These are phyloP conservation scores for Hozukius guyotensis DNA, from an alignment of 2,797 vertebrate genomes.

Conservation along the genomic window DNA sequence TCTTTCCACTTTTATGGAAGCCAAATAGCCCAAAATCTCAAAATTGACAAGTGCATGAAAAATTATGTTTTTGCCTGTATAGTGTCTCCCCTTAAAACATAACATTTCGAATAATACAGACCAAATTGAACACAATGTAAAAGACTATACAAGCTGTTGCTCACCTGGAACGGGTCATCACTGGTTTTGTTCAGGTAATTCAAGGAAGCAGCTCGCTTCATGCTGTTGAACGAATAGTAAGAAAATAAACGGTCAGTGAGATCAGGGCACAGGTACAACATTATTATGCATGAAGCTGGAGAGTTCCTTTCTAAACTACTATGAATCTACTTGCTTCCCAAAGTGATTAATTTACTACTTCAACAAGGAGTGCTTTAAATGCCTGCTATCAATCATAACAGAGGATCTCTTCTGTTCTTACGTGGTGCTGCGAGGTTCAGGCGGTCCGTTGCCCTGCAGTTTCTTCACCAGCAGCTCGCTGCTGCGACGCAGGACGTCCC, in stretches of 20 bases:
- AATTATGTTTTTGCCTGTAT: no score
- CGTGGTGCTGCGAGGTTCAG: constrained; percentile 86
- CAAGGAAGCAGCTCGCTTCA: constrained; percentile 94
- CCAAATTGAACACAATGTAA: not conserved
- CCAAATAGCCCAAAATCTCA: no score
- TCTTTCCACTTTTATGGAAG: no score
- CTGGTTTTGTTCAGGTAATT: constrained; percentile 93
- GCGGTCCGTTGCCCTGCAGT: constrained; percentile 90
- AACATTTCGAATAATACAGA: not conserved
- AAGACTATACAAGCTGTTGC: not conserved
- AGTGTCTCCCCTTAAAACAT: not conserved
- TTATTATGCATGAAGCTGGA: not conserved
- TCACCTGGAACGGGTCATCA: constrained; percentile 90
- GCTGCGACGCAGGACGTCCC: constrained; percentile 93
- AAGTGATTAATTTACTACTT: no score
- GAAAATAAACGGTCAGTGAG: not conserved
- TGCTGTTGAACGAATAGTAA: constrained; percentile 77
- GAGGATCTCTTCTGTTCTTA: constrained; percentile 43
- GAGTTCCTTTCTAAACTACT: not conserved
- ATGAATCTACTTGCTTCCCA: not conserved
- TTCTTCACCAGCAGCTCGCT: constrained; percentile 97
- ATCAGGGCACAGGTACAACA: not conserved
- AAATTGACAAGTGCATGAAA: no score
- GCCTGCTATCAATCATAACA: not conserved
- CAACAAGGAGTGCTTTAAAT: not conserved